Conservation (phyloP, 2,113 vertebrate species). For the Anhinga anhinga region DNA sequence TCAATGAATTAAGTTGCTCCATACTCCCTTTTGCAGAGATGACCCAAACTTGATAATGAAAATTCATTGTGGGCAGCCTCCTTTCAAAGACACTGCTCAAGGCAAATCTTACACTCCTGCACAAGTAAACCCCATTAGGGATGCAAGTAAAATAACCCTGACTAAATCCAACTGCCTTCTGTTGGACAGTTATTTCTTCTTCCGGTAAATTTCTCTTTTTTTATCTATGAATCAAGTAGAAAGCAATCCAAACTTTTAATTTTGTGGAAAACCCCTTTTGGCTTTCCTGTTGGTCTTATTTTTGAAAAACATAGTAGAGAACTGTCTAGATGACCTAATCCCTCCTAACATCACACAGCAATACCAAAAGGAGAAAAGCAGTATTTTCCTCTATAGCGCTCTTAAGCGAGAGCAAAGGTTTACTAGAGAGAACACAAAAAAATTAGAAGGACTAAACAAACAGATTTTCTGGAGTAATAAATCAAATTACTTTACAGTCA, state of each 20-base stretch:
- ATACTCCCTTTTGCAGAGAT: background rate
- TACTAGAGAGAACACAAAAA: background rate
- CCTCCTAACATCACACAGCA: background rate
- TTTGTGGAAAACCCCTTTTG: background rate
- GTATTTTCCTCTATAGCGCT: background rate
- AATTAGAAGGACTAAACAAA: background rate
- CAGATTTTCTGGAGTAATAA: background rate
- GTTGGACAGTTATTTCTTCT: background rate
- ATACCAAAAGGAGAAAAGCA: background rate
- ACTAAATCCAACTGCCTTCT: background rate
- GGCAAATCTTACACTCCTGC: background rate
- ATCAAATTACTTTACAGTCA: background rate
- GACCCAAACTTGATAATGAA: background rate
- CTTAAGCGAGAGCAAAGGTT: background rate
- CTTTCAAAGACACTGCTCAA: background rate
- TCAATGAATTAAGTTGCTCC: background rate
- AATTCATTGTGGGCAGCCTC: background rate
- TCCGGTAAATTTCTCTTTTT: background rate
- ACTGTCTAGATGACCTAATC: background rate
- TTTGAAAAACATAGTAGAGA: background rate
- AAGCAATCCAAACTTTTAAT: background rate
- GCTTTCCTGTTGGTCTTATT: background rate
- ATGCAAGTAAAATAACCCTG: background rate
- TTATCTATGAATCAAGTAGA: background rate
- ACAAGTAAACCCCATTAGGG: background rate